Percentiles rank a stretch among this genome's conserved stretches.
These are phyloP conservation scores for Erythrocebus patas DNA, from an alignment of 2,113 vertebrate genomes.

Conservation along the genomic window DNA sequence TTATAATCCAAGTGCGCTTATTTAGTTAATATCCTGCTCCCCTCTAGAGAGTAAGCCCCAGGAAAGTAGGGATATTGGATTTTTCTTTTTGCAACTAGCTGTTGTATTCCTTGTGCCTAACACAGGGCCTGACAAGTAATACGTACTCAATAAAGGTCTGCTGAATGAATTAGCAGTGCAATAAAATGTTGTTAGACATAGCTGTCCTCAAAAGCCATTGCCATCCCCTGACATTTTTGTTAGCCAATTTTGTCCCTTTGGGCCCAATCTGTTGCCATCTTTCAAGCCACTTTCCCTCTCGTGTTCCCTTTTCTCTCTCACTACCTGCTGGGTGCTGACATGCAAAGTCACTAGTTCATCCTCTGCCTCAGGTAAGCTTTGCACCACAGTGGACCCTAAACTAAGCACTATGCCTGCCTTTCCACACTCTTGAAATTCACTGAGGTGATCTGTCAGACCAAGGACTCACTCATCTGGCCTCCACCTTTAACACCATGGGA, in stretches of 20 bases:
- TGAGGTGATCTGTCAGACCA: background rate
- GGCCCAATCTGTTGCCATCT: background rate
- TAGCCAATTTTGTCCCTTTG: background rate
- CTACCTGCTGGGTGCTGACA: background rate
- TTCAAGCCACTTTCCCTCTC: background rate
- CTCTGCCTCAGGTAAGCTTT: background rate
- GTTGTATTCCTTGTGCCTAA: background rate
- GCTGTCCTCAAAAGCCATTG: background rate
- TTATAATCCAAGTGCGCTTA: background rate
- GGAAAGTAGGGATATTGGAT: background rate
- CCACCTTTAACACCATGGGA: background rate
- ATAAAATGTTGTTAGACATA: background rate
- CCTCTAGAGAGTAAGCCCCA: background rate
- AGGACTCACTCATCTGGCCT: background rate
- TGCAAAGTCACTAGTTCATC: background rate
- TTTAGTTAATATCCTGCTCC: background rate
- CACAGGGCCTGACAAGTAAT: background rate
- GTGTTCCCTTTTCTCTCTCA: background rate
- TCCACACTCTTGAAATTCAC: background rate
- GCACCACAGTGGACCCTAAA: background rate
- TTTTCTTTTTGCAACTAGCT: background rate
- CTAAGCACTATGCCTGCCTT: background rate
- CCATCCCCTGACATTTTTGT: background rate
- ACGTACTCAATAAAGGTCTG: background rate
- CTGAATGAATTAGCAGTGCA: background rate